Conservation (phyloP, 2,113 vertebrate genomes). For the Anhinga rufa region DNA sequence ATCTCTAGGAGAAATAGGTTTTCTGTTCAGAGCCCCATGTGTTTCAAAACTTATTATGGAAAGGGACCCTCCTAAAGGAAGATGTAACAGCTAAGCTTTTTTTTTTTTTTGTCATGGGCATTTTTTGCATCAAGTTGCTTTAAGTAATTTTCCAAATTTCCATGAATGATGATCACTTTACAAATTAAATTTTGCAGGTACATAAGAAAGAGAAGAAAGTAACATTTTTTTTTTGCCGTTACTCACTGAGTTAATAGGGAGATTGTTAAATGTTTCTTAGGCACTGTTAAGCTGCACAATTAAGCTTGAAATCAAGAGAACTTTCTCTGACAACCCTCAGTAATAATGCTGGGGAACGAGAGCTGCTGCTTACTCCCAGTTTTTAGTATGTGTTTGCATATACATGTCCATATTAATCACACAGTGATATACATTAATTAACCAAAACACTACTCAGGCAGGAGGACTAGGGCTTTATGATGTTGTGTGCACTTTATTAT, state of each 20-base stretch:
- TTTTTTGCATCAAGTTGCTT: conserved; percentile 38
- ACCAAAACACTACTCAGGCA: background rate
- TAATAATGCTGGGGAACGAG: conserved; percentile 22
- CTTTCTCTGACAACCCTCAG: conserved; percentile 10
- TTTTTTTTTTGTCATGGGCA: background rate
- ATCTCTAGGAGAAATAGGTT: background rate
- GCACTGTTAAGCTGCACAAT: conserved; percentile 15
- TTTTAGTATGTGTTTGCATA: background rate
- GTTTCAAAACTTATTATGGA: background rate
- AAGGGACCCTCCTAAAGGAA: background rate
- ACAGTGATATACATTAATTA: conserved; percentile 1
- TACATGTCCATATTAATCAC: background rate
- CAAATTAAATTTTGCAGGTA: conserved; percentile 58
- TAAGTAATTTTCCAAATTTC: conserved; percentile 27
- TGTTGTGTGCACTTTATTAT: background rate
- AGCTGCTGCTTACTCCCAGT: conserved; percentile 21
- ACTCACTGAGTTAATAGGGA: conserved; percentile 38
- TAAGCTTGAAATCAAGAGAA: conserved; percentile 49
- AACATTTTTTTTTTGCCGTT: background rate
- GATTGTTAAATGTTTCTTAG: conserved; percentile 37
- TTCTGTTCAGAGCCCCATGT: background rate
- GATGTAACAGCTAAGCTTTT: background rate
- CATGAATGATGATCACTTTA: conserved; percentile 29
- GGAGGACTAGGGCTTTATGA: background rate
- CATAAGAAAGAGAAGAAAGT: conserved; percentile 25